phyloP scores from a whole-genome alignment of 2,113 vertebrate genomes.

The Vulpes lagopus region DNA sequence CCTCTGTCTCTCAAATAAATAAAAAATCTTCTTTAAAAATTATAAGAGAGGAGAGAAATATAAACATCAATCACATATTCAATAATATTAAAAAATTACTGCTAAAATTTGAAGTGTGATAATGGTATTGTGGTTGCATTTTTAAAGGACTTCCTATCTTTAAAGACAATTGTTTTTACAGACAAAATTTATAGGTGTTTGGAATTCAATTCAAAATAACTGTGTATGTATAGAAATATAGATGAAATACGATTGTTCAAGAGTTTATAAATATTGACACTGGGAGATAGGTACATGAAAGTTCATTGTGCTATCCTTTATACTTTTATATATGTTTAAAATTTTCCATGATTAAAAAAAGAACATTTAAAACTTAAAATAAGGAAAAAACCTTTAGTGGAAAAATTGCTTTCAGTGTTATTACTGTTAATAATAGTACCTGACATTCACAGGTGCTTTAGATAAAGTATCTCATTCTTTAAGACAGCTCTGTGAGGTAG shows the following conservation, averaged over 20 bases:
- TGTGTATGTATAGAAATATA: not conserved
- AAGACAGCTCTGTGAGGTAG: not conserved
- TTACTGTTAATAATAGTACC: not conserved
- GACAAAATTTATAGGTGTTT: not conserved
- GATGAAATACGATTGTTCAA: not conserved
- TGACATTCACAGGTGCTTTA: not conserved
- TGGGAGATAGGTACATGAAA: not conserved
- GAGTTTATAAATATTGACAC: not conserved
- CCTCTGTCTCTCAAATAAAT: not conserved
- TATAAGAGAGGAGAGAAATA: not conserved
- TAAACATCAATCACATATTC: not conserved
- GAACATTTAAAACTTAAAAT: not conserved
- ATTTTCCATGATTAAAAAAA: not conserved
- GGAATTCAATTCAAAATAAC: conserved; percentile 4
- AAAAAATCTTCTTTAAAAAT: not conserved
- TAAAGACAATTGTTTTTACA: not conserved
- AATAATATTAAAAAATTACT: not conserved
- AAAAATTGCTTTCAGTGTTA: not conserved
- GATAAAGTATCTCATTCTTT: not conserved
- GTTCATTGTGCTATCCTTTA: not conserved
- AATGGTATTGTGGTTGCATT: not conserved
- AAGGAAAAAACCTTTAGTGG: not conserved
- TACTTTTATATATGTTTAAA: not conserved
- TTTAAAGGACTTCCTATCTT: not conserved
- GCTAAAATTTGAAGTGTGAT: not conserved